These are phyloP conservation scores for Pectinophora gossypiella DNA, from an alignment of 1,140 invertebrate genomes.

Conservation along the genomic window DNA sequence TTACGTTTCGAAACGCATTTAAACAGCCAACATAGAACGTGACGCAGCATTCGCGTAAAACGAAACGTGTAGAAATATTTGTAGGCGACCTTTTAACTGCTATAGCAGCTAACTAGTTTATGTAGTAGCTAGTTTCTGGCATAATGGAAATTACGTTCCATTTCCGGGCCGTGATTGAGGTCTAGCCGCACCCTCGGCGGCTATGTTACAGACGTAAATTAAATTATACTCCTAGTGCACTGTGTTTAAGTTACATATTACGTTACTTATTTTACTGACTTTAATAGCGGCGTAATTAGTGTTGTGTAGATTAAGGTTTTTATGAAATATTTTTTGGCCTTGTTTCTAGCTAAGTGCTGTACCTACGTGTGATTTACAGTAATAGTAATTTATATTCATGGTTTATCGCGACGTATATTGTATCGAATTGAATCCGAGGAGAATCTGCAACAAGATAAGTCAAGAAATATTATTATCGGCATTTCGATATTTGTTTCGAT, in stretches of 20 bases:
- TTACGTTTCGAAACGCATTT: too few relatives aligned
- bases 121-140: slow-evolving; percentile 17
- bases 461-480: too few relatives aligned
- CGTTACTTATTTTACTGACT: not conserved
- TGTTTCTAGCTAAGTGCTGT: too few relatives aligned
- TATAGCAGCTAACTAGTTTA: not conserved
- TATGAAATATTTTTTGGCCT: too few relatives aligned
- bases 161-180: slow-evolving; percentile 55
- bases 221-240: not conserved
- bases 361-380: too few relatives aligned
- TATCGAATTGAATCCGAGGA: too few relatives aligned
- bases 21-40: too few relatives aligned
- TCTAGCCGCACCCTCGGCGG: slow-evolving; percentile 30
- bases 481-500: too few relatives aligned
- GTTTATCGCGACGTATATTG: too few relatives aligned
- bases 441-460: too few relatives aligned
- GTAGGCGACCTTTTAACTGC: slow-evolving; percentile 1
- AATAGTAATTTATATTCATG: too few relatives aligned
- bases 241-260: too few relatives aligned
- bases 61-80: slow-evolving; percentile 10
- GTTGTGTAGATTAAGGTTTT: not conserved
- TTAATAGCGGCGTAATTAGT: not conserved
- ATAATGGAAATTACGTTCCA: slow-evolving; percentile 39
- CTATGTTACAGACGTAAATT: slow-evolving; percentile 13
- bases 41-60: not conserved